Evolutionary conservation across 2,888 invertebrate species (phyloP).

Genomic region (Mimas tiliae): DNA sequence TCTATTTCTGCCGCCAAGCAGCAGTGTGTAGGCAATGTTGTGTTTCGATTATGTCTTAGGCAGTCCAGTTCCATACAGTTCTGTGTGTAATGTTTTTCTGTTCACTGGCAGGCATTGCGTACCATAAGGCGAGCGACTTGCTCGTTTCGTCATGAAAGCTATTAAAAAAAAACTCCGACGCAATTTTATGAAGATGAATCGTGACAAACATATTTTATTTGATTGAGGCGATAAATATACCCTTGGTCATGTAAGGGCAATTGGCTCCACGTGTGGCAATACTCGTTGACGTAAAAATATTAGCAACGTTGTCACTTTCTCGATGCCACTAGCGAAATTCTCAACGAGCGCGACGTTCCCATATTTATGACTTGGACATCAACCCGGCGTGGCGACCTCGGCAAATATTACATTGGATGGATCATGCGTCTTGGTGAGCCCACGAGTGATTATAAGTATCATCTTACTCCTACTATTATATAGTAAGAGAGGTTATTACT

Average conservation of each 20-base stretch:
- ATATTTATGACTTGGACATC: constrained; percentile 20
- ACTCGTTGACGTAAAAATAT: constrained; percentile 17
- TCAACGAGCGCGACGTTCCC: constrained; percentile 7
- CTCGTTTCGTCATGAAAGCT: too few relatives aligned
- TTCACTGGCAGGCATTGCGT: too few relatives aligned
- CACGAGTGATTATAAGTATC: not conserved
- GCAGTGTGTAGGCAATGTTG: too few relatives aligned
- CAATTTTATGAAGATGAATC: not conserved
- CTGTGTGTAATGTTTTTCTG: too few relatives aligned
- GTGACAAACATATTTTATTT: not conserved
- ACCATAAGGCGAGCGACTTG: too few relatives aligned
- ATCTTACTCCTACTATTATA: not conserved
- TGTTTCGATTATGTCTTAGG: too few relatives aligned
- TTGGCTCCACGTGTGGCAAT: constrained; percentile 3
- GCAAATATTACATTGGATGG: constrained; percentile 7
- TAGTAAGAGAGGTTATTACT: too few relatives aligned
- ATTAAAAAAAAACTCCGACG: too few relatives aligned
- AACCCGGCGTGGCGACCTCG: not conserved
- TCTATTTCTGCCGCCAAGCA: too few relatives aligned
- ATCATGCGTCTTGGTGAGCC: not conserved
- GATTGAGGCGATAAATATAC: constrained; percentile 8
- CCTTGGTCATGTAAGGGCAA: not conserved
- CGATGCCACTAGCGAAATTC: not conserved
- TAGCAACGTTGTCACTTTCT: constrained; percentile 10
- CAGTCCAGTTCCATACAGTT: too few relatives aligned